These are phyloP conservation scores for Rana temporaria DNA, from an alignment of 2,113 vertebrate species.

Conservation along the genomic window DNA sequence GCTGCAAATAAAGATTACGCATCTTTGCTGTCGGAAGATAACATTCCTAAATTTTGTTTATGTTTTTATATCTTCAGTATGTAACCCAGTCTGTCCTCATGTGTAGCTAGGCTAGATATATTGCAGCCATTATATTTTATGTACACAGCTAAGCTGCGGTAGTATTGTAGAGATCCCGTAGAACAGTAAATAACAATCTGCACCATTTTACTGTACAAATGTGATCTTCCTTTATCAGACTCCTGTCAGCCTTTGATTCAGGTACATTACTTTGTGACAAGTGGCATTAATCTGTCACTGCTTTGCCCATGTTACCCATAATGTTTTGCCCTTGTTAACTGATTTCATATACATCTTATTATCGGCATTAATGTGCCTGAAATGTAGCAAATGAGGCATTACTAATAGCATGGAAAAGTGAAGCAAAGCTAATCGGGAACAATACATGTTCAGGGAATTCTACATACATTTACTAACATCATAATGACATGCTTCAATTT, in stretches of 20 bases:
- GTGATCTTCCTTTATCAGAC: constrained; percentile 22
- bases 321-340: not conserved
- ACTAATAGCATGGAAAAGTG: too few species aligned
- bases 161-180: constrained; percentile 3
- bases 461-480: too few species aligned
- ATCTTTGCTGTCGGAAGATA: not conserved
- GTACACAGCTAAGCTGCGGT: constrained; percentile 18
- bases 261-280: not conserved
- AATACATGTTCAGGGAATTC: too few species aligned
- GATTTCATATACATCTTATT: not conserved
- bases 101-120: constrained; percentile 23
- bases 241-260: not conserved
- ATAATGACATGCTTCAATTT: too few species aligned
- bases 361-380: not conserved
- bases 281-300: not conserved
- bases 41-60: constrained; percentile 20
- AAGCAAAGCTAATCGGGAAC: too few species aligned
- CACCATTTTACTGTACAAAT: constrained; percentile 5
- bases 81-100: constrained; percentile 17
- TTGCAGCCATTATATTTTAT: constrained; percentile 38
- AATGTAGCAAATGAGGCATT: not conserved
- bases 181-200: constrained; percentile 33
- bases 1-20: not conserved
- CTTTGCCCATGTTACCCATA: too few species aligned
- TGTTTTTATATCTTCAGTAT: constrained; percentile 1